phyloP scores from a whole-genome alignment of 2,888 invertebrate species.

The Sinotaia quadrata region DNA sequence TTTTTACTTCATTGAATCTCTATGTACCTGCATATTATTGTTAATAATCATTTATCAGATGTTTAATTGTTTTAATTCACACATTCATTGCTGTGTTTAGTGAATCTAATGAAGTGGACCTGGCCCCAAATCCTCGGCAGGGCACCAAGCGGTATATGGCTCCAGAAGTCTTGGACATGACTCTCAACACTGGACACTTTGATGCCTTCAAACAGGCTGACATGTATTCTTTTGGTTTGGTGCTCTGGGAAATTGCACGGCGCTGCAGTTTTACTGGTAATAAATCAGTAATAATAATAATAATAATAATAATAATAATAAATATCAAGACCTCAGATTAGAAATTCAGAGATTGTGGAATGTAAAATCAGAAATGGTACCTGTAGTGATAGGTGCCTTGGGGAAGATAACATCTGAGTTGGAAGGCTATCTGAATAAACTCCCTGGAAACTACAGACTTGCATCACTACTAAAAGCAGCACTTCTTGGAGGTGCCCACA shows the following conservation, averaged over 20 bases:
- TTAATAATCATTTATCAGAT: background rate
- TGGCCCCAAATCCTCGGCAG: slow-evolving; percentile 82
- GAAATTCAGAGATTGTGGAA: too few species aligned
- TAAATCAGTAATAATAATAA: background rate
- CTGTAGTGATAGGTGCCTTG: background rate
- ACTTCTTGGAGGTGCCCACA: too few species aligned
- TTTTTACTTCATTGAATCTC: background rate
- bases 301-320: background rate
- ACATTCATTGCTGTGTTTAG: slow-evolving; percentile 46
- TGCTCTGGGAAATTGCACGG: slow-evolving; percentile 74
- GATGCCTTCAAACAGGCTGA: slow-evolving; percentile 74
- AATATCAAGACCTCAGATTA: too few species aligned
- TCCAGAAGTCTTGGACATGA: slow-evolving; percentile 88
- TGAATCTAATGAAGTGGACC: slow-evolving; percentile 79
- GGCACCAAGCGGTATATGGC: slow-evolving; percentile 93
- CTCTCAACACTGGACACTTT: slow-evolving; percentile 78
- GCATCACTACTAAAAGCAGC: too few species aligned
- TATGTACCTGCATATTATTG: too few species aligned
- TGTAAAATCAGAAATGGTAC: too few species aligned
- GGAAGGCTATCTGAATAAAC: too few species aligned
- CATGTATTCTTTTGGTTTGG: slow-evolving; percentile 75
- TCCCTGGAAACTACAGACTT: too few species aligned
- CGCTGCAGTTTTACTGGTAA: slow-evolving; percentile 66
- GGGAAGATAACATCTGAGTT: too few species aligned
- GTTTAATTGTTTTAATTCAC: background rate